phyloP scores from a whole-genome alignment of 2,797 vertebrate species.

The Chaenodraco wilsoni region DNA sequence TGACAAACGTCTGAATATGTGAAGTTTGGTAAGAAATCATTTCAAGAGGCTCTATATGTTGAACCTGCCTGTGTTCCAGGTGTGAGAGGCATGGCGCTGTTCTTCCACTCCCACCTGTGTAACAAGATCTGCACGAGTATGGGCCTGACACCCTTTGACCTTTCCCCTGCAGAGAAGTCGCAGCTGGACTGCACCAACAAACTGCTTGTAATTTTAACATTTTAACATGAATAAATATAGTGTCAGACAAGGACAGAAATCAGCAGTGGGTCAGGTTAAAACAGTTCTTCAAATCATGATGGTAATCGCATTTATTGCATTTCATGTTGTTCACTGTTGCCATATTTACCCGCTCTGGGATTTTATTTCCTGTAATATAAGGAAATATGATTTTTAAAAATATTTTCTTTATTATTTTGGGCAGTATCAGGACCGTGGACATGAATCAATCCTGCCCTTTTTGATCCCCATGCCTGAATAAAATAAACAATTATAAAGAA shows the following conservation, averaged over 20 bases:
- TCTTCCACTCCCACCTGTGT: constrained; percentile 96
- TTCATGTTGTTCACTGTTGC: background rate
- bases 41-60: background rate
- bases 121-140: constrained; percentile 97
- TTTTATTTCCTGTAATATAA: background rate
- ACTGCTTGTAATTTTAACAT: constrained; percentile 86
- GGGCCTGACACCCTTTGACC: constrained; percentile 92
- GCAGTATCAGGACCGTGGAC: no score
- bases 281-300: background rate
- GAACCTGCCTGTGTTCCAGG: constrained; percentile 78
- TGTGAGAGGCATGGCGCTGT: constrained; percentile 97
- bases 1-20: background rate
- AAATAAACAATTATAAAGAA: no score
- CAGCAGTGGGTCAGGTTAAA: background rate
- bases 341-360: background rate
- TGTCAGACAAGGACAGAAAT: background rate
- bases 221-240: constrained; percentile 9
- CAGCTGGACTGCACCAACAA: constrained; percentile 90
- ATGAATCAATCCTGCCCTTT: no score
- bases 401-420: no score
- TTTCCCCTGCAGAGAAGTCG: constrained; percentile 86
- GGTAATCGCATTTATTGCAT: background rate
- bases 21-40: background rate
- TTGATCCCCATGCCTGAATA: no score
- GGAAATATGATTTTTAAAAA: no score